These are phyloP conservation scores for Sebastes vulpes DNA, from an alignment of 2,797 vertebrate genomes.

Conservation along the genomic window DNA sequence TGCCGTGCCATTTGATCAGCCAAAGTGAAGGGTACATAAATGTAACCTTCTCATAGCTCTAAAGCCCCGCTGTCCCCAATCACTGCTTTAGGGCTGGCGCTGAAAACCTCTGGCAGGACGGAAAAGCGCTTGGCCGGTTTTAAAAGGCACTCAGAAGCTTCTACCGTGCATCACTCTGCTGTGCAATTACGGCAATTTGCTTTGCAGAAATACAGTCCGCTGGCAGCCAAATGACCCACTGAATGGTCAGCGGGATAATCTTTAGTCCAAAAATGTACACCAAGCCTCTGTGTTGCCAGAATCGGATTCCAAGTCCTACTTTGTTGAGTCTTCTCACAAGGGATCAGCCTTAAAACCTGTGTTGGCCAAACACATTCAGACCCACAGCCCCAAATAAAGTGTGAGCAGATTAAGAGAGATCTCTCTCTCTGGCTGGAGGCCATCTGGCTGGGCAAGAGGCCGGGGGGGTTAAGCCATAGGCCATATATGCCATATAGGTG, in stretches of 20 bases:
- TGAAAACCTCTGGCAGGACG: constrained; percentile 5
- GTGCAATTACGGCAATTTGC: constrained; percentile 34
- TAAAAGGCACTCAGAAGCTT: constrained; percentile 11
- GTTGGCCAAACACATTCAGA: constrained; percentile 19
- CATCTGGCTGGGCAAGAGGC: constrained; percentile 12
- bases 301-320: constrained; percentile 26
- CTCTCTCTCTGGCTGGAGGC: constrained; percentile 38
- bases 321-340: constrained; percentile 27
- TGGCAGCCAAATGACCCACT: constrained; percentile 25
- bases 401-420: constrained; percentile 62
- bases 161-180: neutral
- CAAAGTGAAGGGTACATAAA: constrained; percentile 27
- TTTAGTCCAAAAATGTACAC: constrained; percentile 16
- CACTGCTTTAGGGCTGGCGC: neutral
- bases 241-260: constrained; percentile 14
- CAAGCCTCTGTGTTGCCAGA: constrained; percentile 25
- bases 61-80: constrained; percentile 17
- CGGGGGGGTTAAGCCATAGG: neutral
- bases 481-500: no score
- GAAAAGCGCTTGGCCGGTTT: constrained; percentile 1
- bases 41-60: constrained; percentile 24
- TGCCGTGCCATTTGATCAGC: constrained; percentile 28
- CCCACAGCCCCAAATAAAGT: constrained; percentile 32
- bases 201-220: constrained; percentile 18
- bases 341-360: constrained; percentile 56